These are phyloP conservation scores for Andricus grossulariae DNA, from an alignment of 1,140 invertebrate species.

Conservation along the genomic window DNA sequence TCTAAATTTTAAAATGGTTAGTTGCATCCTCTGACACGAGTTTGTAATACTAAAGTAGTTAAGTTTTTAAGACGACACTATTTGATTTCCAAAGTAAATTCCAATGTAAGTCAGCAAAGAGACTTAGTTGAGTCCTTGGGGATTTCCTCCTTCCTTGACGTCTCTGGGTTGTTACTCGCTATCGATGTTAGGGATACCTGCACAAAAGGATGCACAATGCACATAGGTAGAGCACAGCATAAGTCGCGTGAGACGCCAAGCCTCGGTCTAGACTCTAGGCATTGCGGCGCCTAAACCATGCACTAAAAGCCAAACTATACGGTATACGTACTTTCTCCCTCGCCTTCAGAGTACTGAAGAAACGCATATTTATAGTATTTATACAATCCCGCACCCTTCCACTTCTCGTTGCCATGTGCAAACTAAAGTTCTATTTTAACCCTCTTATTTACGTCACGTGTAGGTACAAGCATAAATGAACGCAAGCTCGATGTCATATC, in stretches of 20 bases:
- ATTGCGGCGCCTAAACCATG: slow-evolving; percentile 52
- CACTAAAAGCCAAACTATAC: slow-evolving; percentile 26
- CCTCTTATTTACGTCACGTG: slow-evolving; percentile 42
- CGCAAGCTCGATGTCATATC: slow-evolving; percentile 40
- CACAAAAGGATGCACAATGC: slow-evolving; percentile 25
- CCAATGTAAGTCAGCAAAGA: background rate
- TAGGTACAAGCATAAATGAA: background rate
- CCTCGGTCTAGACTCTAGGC: slow-evolving; percentile 51
- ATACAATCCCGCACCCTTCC: slow-evolving; percentile 38
- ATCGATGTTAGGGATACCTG: background rate
- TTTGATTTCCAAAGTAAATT: background rate
- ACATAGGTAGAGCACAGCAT: slow-evolving; percentile 14
- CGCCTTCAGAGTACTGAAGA: background rate
- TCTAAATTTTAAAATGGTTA: too few species aligned
- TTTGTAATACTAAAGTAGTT: background rate
- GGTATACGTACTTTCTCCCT: slow-evolving; percentile 31
- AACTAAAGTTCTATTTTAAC: slow-evolving; percentile 54
- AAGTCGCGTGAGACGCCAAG: slow-evolving; percentile 56
- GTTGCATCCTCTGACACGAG: too few species aligned
- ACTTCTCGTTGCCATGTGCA: slow-evolving; percentile 43
- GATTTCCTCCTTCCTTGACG: background rate
- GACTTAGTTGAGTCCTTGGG: background rate
- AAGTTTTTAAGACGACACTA: background rate
- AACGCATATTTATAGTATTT: slow-evolving; percentile 49
- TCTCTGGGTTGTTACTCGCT: too few species aligned